Percentiles rank a stretch among this genome's conserved stretches.
Conservation (phyloP, 1,140 invertebrate species). For the Bombus waltoni region DNA sequence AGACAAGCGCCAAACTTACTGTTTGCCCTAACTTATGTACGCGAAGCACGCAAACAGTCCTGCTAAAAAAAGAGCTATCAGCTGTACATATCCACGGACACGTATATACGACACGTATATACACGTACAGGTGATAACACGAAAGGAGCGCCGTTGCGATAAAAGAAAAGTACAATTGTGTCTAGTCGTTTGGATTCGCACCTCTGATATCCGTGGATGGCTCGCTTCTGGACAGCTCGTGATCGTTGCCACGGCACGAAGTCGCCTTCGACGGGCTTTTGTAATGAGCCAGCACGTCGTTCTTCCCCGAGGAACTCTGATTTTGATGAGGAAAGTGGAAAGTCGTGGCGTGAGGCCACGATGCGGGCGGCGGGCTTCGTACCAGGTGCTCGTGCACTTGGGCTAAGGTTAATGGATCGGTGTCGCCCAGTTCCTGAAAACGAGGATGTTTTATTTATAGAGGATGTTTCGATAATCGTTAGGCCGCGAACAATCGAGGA, state of each 20-base stretch:
- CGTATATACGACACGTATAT: neutral
- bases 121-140: too few species aligned
- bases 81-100: neutral
- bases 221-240: slow-evolving; percentile 77
- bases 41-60: neutral
- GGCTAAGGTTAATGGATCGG: slow-evolving; percentile 88
- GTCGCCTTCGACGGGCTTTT: slow-evolving; percentile 74
- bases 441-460: neutral
- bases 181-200: slow-evolving; percentile 43
- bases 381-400: slow-evolving; percentile 93
- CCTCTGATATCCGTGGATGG: slow-evolving; percentile 78
- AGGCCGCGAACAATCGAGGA: too few species aligned
- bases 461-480: neutral
- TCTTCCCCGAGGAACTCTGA: slow-evolving; percentile 57
- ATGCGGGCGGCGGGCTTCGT: slow-evolving; percentile 89
- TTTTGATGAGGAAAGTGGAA: slow-evolving; percentile 78
- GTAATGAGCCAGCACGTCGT: slow-evolving; percentile 58
- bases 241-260: slow-evolving; percentile 68
- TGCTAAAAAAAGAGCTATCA: neutral
- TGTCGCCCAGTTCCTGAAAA: slow-evolving; percentile 86
- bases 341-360: slow-evolving; percentile 84
- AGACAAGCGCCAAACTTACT: slow-evolving; percentile 2
- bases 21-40: neutral
- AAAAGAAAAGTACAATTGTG: neutral
- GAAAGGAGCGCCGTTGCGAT: neutral